phyloP scores from a whole-genome alignment of 2,888 invertebrate species.

The Schrankia costaestrigalis region DNA sequence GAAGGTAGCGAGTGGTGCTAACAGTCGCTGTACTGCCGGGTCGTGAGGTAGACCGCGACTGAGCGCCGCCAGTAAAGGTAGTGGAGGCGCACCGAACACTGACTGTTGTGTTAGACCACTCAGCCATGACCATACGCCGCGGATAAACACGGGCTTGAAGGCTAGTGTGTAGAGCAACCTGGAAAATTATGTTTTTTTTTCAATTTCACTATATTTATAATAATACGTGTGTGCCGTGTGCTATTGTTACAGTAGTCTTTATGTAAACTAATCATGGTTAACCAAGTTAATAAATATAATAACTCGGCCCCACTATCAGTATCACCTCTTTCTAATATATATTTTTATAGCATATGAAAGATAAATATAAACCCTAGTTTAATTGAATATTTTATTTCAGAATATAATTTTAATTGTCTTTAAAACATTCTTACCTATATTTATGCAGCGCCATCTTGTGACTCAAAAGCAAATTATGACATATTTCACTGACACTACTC shows the following conservation, averaged over 20 bases:
- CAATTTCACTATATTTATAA: too few relatives aligned
- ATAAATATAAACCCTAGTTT: not conserved
- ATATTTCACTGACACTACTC: slow-evolving; percentile 87
- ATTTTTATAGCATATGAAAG: not conserved
- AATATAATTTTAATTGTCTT: not conserved
- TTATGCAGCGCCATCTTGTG: slow-evolving; percentile 91
- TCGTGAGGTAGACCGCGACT: slow-evolving; percentile 83
- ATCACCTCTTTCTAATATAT: too few relatives aligned
- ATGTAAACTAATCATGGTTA: too few relatives aligned
- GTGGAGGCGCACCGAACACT: slow-evolving; percentile 68
- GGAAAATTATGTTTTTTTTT: slow-evolving; percentile 15
- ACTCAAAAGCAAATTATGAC: slow-evolving; percentile 90
- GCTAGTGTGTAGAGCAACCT: slow-evolving; percentile 89
- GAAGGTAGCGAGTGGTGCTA: slow-evolving; percentile 91
- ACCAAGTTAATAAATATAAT: too few relatives aligned
- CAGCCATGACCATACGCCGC: slow-evolving; percentile 86
- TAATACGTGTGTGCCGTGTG: too few relatives aligned
- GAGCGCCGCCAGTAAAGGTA: slow-evolving; percentile 83
- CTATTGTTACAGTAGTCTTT: too few relatives aligned
- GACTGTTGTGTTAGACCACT: slow-evolving; percentile 64
- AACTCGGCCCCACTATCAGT: too few relatives aligned
- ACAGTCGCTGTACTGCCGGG: slow-evolving; percentile 83
- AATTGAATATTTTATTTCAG: not conserved
- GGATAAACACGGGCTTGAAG: slow-evolving; percentile 88
- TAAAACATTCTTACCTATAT: slow-evolving; percentile 82